A percentile compares a stretch with the other conserved stretches of the same genome.
Evolutionary conservation across 2,888 invertebrate species (phyloP).

Genomic region (Galeruca laticollis): DNA sequence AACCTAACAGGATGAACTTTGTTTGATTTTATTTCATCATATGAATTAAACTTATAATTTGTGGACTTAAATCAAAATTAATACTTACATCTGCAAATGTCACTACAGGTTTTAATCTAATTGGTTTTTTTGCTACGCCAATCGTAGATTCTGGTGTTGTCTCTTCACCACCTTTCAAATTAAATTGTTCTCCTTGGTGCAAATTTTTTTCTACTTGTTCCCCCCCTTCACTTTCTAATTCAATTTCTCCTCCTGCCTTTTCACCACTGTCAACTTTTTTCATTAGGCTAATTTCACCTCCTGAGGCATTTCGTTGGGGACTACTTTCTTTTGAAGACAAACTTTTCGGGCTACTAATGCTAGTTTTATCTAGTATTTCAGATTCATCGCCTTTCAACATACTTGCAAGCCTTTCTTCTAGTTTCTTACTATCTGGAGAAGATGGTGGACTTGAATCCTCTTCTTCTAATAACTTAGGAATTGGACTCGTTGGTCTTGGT

Average conservation of each 20-base stretch:
- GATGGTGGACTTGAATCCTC: not conserved
- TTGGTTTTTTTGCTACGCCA: not conserved
- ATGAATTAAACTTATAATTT: not conserved
- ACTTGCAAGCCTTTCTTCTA: not conserved
- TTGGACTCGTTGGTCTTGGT: constrained; percentile 26
- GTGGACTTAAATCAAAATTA: too few species aligned
- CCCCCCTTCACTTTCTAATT: not conserved
- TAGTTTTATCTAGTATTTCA: not conserved
- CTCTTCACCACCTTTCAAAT: not conserved
- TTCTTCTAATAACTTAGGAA: constrained; percentile 19
- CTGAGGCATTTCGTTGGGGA: constrained; percentile 12
- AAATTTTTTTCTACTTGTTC: not conserved
- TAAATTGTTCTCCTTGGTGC: not conserved
- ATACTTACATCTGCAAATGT: constrained; percentile 33
- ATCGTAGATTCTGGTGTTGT: not conserved
- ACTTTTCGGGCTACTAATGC: not conserved
- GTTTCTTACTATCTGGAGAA: not conserved
- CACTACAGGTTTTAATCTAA: constrained; percentile 16
- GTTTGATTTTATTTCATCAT: too few species aligned
- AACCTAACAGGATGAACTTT: too few species aligned
- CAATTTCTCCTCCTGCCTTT: not conserved
- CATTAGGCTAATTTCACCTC: not conserved
- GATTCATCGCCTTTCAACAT: not conserved
- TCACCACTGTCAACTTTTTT: not conserved
- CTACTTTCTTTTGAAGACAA: not conserved